Percentiles rank a stretch among this genome's conserved stretches.
phyloP scores from a whole-genome alignment of 2,888 invertebrate species.

The Pammene fasciana region DNA sequence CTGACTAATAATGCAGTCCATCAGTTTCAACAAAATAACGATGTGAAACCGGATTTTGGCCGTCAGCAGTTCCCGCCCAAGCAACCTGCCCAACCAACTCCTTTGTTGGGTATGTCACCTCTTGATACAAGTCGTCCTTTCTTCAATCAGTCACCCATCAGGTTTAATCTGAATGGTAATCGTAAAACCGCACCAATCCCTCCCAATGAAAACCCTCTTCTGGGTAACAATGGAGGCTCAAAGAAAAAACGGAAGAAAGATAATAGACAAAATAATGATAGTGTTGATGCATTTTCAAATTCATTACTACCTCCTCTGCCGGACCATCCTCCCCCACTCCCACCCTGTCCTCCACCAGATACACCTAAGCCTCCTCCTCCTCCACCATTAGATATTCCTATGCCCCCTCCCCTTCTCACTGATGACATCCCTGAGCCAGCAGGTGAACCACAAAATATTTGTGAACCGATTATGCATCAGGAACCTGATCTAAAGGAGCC shows the following conservation, averaged over 20 bases:
- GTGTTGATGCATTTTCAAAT: slow-evolving; percentile 65
- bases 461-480: slow-evolving; percentile 47
- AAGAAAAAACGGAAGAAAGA: slow-evolving; percentile 90
- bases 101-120: slow-evolving; percentile 76
- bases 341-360: slow-evolving; percentile 80
- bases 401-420: slow-evolving; percentile 75
- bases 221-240: slow-evolving; percentile 75
- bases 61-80: slow-evolving; percentile 63
- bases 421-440: slow-evolving; percentile 72
- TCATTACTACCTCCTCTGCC: slow-evolving; percentile 79
- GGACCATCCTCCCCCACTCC: slow-evolving; percentile 80
- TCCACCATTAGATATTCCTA: slow-evolving; percentile 67
- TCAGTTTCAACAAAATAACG: slow-evolving; percentile 68
- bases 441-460: slow-evolving; percentile 56
- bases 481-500: slow-evolving; percentile 57
- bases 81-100: slow-evolving; percentile 62
- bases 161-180: slow-evolving; percentile 75
- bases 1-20: slow-evolving; percentile 58
- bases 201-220: slow-evolving; percentile 72
- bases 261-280: slow-evolving; percentile 84
- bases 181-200: slow-evolving; percentile 71
- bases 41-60: slow-evolving; percentile 58
- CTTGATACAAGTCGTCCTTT: slow-evolving; percentile 72
- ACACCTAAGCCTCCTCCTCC: slow-evolving; percentile 66
- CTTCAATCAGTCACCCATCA: slow-evolving; percentile 75